Conservation (phyloP, 2,797 vertebrate species). For the Chaetophractus vellerosus region DNA sequence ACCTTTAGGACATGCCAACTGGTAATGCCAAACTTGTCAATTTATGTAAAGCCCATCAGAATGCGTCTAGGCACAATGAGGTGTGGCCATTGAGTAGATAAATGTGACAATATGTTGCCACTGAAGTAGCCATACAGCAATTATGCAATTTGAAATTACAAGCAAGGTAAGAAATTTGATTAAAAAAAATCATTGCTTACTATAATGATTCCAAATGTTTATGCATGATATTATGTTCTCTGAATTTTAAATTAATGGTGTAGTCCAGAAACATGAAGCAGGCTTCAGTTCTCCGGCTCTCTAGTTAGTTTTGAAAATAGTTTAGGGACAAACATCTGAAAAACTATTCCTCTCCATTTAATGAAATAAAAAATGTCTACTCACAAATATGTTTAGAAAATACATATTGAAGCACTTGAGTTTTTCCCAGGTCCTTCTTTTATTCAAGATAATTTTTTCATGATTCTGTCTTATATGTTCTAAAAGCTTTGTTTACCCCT, state of each 20-base stretch:
- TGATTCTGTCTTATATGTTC: background rate
- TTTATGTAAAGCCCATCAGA: background rate
- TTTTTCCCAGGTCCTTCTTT: background rate
- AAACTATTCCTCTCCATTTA: background rate
- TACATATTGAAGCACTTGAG: background rate
- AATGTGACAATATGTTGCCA: background rate
- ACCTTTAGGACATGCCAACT: background rate
- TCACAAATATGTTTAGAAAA: background rate
- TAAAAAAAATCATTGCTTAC: conserved; percentile 30
- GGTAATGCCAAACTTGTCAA: background rate
- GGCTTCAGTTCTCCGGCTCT: background rate
- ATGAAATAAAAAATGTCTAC: background rate
- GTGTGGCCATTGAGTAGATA: background rate
- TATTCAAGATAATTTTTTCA: background rate
- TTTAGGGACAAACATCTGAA: conserved; percentile 1
- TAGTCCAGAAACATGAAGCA: conserved; percentile 18
- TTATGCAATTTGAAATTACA: conserved; percentile 51
- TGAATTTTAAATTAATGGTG: conserved; percentile 59
- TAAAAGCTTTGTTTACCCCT: background rate
- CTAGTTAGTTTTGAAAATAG: conserved; percentile 27
- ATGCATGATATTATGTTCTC: background rate
- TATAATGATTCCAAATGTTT: conserved; percentile 41
- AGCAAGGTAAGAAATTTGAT: conserved; percentile 49
- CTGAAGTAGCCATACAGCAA: background rate
- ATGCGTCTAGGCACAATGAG: conserved; percentile 12